Evolutionary conservation across 2,888 invertebrate genomes (phyloP).

Genomic region (Idaea dimidiata): DNA sequence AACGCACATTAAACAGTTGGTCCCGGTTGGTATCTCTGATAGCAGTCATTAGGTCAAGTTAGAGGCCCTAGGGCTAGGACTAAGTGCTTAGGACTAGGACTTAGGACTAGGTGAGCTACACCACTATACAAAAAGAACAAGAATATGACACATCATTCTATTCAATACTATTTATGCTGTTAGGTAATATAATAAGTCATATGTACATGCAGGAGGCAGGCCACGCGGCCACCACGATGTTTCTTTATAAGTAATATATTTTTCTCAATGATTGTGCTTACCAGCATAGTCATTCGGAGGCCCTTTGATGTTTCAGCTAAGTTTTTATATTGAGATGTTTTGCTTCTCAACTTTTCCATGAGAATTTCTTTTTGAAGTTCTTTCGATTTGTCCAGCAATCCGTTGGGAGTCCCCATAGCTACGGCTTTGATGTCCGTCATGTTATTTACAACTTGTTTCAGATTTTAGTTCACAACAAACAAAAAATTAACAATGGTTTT

Average conservation of each 20-base stretch:
- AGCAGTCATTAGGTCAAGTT: too few species aligned
- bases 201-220: too few species aligned
- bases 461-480: slow-evolving; percentile 32
- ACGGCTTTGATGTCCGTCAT: slow-evolving; percentile 65
- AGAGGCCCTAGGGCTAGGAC: too few species aligned
- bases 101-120: too few species aligned
- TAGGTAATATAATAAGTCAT: too few species aligned
- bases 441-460: slow-evolving; percentile 27
- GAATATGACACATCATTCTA: too few species aligned
- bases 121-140: too few species aligned
- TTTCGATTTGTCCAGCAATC: slow-evolving; percentile 68
- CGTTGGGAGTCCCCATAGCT: slow-evolving; percentile 56
- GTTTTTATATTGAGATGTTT: slow-evolving; percentile 89
- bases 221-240: too few species aligned
- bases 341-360: slow-evolving; percentile 95
- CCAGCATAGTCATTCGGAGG: slow-evolving; percentile 91
- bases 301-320: slow-evolving; percentile 93
- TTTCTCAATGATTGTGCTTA: slow-evolving; percentile 54
- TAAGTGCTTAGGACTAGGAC: too few species aligned
- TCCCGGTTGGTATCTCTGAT: too few species aligned
- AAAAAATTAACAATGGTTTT: slow-evolving; percentile 26
- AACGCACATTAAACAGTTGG: too few species aligned
- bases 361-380: slow-evolving; percentile 89
- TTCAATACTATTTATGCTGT: too few species aligned
- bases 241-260: background rate